Evolutionary conservation across 2,113 vertebrate genomes (phyloP).

Genomic region (Saccopteryx bilineata): DNA sequence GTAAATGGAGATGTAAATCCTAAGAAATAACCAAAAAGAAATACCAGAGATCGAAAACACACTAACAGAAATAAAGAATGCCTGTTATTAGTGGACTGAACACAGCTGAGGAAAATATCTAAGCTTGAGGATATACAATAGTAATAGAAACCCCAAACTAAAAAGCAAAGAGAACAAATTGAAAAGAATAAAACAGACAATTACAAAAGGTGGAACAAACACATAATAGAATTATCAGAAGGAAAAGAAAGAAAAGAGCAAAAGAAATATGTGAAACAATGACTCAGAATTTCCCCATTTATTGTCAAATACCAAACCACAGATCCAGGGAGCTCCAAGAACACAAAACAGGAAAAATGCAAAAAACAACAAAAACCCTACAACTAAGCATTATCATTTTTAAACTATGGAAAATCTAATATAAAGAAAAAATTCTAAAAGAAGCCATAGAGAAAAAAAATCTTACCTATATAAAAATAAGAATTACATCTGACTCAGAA

Average conservation of each 20-base stretch:
- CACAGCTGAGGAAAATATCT: background rate
- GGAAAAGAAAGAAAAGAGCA: background rate
- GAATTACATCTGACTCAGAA: background rate
- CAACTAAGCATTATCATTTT: background rate
- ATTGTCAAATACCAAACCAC: background rate
- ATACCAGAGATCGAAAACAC: background rate
- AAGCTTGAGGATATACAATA: background rate
- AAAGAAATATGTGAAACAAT: background rate
- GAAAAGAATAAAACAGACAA: constrained; percentile 12
- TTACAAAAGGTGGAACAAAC: background rate
- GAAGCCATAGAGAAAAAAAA: background rate
- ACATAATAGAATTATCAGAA: background rate
- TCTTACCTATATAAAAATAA: background rate
- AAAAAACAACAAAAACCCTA: background rate
- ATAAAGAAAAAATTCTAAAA: background rate
- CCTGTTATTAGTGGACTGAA: background rate
- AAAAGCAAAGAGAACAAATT: constrained; percentile 3
- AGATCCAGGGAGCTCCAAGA: background rate
- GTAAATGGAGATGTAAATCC: background rate
- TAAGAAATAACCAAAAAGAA: background rate
- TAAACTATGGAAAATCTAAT: constrained; percentile 17
- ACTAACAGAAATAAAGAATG: background rate
- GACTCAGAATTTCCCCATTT: background rate
- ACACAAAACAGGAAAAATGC: background rate
- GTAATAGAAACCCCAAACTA: background rate